Conservation (phyloP, 2,888 invertebrate species). For the Erpobdella octoculata region DNA sequence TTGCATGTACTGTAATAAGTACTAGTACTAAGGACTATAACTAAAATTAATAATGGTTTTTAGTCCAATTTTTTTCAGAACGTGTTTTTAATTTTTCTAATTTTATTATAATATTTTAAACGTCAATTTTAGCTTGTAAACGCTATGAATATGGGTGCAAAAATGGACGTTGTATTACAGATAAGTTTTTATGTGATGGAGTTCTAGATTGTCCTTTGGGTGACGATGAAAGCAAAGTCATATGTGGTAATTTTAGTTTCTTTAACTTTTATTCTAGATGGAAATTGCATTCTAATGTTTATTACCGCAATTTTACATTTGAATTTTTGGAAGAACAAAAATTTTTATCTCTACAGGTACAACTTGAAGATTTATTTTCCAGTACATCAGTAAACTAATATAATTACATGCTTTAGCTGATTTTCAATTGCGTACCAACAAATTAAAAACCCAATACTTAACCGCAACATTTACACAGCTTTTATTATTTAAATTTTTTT, state of each 20-base stretch:
- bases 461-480: too few species aligned
- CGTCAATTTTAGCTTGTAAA: neutral
- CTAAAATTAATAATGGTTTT: neutral
- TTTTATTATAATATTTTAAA: neutral
- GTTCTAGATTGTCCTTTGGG: conserved; percentile 23
- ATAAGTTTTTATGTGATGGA: conserved; percentile 25
- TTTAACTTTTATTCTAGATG: neutral
- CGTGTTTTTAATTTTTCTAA: neutral
- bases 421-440: too few species aligned
- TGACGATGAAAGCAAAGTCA: conserved; percentile 20
- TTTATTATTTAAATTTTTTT: too few species aligned
- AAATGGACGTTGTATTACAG: conserved; percentile 26
- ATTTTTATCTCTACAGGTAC: too few species aligned
- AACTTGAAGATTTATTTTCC: too few species aligned
- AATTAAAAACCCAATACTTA: too few species aligned
- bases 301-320: too few species aligned
- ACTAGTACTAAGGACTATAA: neutral
- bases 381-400: too few species aligned
- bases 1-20: neutral
- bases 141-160: conserved; percentile 9
- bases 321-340: too few species aligned
- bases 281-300: too few species aligned
- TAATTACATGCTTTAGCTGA: too few species aligned
- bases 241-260: conserved; percentile 9
- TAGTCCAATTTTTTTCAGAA: neutral